These are phyloP conservation scores for Conus canariensis DNA, from an alignment of 2,888 invertebrate genomes.

Conservation along the genomic window DNA sequence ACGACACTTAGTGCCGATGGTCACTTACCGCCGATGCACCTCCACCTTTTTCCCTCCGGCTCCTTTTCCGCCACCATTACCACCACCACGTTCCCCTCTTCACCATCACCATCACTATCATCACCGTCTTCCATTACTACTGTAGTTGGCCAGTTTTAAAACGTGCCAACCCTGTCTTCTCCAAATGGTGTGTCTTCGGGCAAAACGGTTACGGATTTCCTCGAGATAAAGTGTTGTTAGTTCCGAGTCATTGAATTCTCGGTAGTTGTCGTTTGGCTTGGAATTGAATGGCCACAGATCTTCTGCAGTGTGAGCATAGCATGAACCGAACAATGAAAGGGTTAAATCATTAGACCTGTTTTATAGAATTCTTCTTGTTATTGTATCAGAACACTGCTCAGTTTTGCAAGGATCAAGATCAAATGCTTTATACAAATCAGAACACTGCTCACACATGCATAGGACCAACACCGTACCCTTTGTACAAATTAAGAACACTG, in stretches of 20 bases:
- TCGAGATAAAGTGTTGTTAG: background rate
- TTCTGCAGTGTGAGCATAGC: too few relatives aligned
- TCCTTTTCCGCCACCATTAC: background rate
- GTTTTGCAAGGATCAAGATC: too few relatives aligned
- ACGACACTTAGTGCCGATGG: slow-evolving; percentile 31
- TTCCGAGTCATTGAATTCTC: slow-evolving; percentile 4
- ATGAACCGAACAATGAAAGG: too few relatives aligned
- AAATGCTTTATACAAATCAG: too few relatives aligned
- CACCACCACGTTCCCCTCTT: background rate
- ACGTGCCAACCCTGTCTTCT: background rate
- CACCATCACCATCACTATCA: background rate
- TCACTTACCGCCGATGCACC: background rate
- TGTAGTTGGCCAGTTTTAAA: background rate
- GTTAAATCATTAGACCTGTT: too few relatives aligned
- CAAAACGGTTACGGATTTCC: background rate
- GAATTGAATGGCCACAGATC: background rate
- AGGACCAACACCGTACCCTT: too few relatives aligned
- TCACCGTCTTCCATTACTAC: background rate
- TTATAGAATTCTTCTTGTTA: too few relatives aligned
- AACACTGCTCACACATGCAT: too few relatives aligned
- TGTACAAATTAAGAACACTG: too few relatives aligned
- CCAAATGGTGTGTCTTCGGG: background rate
- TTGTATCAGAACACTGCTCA: too few relatives aligned
- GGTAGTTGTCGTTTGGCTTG: background rate
- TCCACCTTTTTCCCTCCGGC: background rate